Evolutionary conservation across 2,888 invertebrate genomes (phyloP).

Genomic region (Selenia dentaria): DNA sequence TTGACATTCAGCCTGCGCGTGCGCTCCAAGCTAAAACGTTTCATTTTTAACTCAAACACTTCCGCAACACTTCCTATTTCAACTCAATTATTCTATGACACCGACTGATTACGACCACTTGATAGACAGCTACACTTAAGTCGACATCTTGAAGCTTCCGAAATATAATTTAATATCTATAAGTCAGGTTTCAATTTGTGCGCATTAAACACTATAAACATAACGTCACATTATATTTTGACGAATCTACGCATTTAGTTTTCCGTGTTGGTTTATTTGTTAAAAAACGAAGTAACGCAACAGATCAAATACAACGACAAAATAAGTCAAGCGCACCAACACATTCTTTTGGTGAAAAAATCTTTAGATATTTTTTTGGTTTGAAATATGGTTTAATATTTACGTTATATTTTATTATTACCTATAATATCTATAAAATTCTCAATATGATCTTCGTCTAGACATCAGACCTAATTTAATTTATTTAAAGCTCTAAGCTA

Average conservation of each 20-base stretch:
- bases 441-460: too few relatives aligned
- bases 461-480: constrained; percentile 13
- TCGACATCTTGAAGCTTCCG: constrained; percentile 3
- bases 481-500: constrained; percentile 24
- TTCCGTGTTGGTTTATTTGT: too few relatives aligned
- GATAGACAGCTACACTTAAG: constrained; percentile 19
- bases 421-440: too few relatives aligned
- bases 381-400: too few relatives aligned
- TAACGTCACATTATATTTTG: constrained; percentile 13
- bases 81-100: constrained; percentile 30
- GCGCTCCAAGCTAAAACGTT: constrained; percentile 67
- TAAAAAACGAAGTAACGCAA: too few relatives aligned
- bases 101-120: constrained; percentile 16
- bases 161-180: constrained; percentile 5
- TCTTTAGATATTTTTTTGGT: too few relatives aligned
- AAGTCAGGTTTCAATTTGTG: constrained; percentile 3
- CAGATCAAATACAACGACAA: too few relatives aligned
- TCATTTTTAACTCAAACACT: constrained; percentile 70
- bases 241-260: constrained; percentile 7
- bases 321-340: too few relatives aligned
- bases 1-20: constrained; percentile 77
- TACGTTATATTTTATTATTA: too few relatives aligned
- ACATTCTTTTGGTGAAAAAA: too few relatives aligned
- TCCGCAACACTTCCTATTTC: constrained; percentile 74
- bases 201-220: constrained; percentile 23